Conservation (phyloP, 1,140 invertebrate species). For the Halotydeus destructor region DNA sequence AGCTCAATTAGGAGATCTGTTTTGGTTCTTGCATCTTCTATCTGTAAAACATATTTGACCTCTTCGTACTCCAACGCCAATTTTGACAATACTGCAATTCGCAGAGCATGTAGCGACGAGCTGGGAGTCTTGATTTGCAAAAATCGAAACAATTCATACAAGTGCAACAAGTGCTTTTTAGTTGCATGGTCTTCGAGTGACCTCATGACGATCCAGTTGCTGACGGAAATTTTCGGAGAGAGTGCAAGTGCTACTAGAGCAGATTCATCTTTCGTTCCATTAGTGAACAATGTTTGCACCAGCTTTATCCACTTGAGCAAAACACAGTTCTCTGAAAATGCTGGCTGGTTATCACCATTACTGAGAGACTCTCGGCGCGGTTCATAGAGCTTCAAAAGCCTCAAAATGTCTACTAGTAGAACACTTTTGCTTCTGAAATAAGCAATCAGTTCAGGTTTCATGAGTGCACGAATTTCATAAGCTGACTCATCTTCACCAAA, state of each 20-base stretch:
- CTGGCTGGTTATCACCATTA: slow-evolving; percentile 1
- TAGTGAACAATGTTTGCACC: slow-evolving; percentile 3
- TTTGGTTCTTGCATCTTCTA: slow-evolving; percentile 7
- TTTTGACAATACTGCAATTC: slow-evolving; percentile 6
- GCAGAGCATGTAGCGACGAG: slow-evolving; percentile 6
- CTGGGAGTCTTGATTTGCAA: slow-evolving; percentile 3
- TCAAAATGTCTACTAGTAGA: slow-evolving; percentile 8
- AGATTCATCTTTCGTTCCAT: slow-evolving; percentile 1
- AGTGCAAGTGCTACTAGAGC: slow-evolving; percentile 4
- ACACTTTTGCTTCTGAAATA: slow-evolving; percentile 11
- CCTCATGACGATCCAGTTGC: slow-evolving; percentile 7
- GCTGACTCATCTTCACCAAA: slow-evolving; percentile 7
- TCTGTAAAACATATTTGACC: slow-evolving; percentile 11
- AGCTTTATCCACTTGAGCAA: slow-evolving; percentile 10
- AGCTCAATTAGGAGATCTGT: slow-evolving; percentile 2
- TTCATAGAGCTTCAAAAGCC: slow-evolving; percentile 5
- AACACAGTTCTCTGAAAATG: slow-evolving; percentile 4
- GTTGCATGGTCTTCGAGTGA: slow-evolving; percentile 6
- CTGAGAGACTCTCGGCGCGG: neutral
- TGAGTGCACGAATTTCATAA: neutral
- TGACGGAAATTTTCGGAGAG: slow-evolving; percentile 3
- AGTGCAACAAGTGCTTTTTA: slow-evolving; percentile 3
- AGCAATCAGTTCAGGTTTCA: slow-evolving; percentile 8
- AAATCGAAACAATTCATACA: slow-evolving; percentile 5
- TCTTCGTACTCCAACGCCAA: slow-evolving; percentile 9